A percentile compares a stretch with the other conserved stretches of the same genome.
Evolutionary conservation across 2,888 invertebrate species (phyloP).

Genomic region (Tetanocera ferruginea): DNA sequence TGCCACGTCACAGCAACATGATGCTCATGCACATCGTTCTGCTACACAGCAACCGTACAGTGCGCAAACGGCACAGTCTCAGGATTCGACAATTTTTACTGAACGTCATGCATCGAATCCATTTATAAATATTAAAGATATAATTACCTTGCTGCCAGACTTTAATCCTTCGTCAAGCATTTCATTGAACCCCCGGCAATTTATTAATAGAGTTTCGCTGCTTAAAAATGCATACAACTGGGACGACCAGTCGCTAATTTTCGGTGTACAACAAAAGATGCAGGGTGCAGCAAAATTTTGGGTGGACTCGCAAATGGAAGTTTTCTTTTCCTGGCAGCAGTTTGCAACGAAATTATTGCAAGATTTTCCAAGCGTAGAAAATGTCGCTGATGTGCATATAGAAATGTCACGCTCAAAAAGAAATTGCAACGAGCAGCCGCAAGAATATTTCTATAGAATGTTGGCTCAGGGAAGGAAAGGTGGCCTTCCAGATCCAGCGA

Average conservation of each 20-base stretch:
- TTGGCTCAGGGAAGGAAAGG: not conserved
- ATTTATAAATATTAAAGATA: not conserved
- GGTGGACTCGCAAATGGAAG: conserved; percentile 6
- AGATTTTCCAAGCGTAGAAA: too few relatives aligned
- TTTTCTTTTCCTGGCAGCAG: not conserved
- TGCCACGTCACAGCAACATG: too few relatives aligned
- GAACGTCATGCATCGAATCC: not conserved
- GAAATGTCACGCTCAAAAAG: not conserved
- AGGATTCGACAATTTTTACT: too few relatives aligned
- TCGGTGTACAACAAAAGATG: conserved; percentile 31
- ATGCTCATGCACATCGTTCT: too few relatives aligned
- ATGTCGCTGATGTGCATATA: not conserved
- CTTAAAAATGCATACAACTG: conserved; percentile 27
- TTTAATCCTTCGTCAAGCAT: conserved; percentile 20
- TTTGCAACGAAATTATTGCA: not conserved
- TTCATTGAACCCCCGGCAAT: conserved; percentile 22
- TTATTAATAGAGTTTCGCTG: conserved; percentile 11
- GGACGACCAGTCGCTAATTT: conserved; percentile 29
- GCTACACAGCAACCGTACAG: too few relatives aligned
- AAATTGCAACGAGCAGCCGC: not conserved
- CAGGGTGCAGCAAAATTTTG: too few relatives aligned
- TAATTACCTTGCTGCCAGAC: conserved; percentile 21
- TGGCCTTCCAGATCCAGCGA: not conserved
- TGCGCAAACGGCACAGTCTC: too few relatives aligned
- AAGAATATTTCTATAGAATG: not conserved